phyloP scores from a whole-genome alignment of 2,113 vertebrate genomes.

The Thunnus thynnus region DNA sequence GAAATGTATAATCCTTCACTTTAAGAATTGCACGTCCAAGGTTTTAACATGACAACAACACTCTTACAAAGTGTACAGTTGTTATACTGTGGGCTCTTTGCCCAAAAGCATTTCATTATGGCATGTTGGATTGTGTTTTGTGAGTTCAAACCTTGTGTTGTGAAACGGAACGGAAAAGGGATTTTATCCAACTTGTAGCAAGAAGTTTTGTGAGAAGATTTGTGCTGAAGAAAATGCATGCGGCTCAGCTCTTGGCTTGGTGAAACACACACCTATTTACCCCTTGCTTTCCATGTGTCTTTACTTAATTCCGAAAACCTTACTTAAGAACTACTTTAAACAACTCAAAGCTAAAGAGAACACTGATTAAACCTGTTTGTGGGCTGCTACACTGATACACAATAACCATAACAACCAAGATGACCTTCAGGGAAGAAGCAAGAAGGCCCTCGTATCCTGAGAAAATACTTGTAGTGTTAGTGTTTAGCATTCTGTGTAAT shows the following conservation, averaged over 20 bases:
- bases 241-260: constrained; percentile 8
- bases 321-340: not conserved
- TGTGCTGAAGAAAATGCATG: constrained; percentile 11
- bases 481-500: not conserved
- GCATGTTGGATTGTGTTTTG: not conserved
- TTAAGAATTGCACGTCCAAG: not conserved
- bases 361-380: not conserved
- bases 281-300: not conserved
- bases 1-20: not conserved
- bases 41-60: not conserved
- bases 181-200: constrained; percentile 50
- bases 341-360: not conserved
- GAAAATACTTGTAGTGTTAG: not conserved
- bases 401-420: not conserved
- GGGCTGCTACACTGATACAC: not conserved
- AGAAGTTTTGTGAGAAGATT: constrained; percentile 66
- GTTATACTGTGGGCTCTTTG: not conserved
- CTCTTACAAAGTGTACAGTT: not conserved
- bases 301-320: not conserved
- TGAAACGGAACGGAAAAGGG: constrained; percentile 22
- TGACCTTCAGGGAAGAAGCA: not conserved
- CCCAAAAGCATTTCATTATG: not conserved
- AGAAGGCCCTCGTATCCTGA: not conserved
- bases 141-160: constrained; percentile 41
- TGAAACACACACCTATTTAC: constrained; percentile 43